phyloP scores from a whole-genome alignment of 2,113 vertebrate species.

The Calonectris borealis region DNA sequence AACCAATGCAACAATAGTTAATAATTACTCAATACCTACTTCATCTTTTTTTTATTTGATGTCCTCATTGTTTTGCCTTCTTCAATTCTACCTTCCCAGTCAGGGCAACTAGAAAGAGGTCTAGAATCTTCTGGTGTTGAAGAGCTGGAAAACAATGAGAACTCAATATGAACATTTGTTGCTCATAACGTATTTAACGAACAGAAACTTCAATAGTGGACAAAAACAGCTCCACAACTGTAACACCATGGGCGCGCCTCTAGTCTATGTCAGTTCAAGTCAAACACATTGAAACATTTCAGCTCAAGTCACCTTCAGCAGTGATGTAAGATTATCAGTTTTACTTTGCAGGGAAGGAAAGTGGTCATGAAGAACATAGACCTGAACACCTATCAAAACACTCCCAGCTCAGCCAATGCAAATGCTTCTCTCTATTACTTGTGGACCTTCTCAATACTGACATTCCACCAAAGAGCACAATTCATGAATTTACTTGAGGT shows the following conservation, averaged over 20 bases:
- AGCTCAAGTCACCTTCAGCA: neutral
- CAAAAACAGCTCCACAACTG: neutral
- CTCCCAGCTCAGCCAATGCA: neutral
- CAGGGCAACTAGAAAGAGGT: constrained; percentile 70
- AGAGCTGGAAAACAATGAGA: constrained; percentile 74
- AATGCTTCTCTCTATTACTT: neutral
- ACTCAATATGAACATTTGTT: neutral
- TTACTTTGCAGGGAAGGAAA: neutral
- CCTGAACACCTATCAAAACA: neutral
- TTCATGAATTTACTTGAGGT: neutral
- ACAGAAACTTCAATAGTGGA: neutral
- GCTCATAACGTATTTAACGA: neutral
- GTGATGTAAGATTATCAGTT: neutral
- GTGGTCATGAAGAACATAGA: neutral
- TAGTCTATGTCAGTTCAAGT: neutral
- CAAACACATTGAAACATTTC: neutral
- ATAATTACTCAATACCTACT: constrained; percentile 66
- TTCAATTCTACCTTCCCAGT: constrained; percentile 85
- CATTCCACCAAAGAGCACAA: neutral
- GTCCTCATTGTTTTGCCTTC: constrained; percentile 80
- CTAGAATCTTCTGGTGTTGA: constrained; percentile 78
- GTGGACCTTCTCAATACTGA: neutral
- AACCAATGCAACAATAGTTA: neutral
- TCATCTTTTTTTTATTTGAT: constrained; percentile 77
- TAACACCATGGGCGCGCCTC: fast-evolving